Conservation (phyloP, 2,888 invertebrate species). For the Melikaiella ostensackeni region DNA sequence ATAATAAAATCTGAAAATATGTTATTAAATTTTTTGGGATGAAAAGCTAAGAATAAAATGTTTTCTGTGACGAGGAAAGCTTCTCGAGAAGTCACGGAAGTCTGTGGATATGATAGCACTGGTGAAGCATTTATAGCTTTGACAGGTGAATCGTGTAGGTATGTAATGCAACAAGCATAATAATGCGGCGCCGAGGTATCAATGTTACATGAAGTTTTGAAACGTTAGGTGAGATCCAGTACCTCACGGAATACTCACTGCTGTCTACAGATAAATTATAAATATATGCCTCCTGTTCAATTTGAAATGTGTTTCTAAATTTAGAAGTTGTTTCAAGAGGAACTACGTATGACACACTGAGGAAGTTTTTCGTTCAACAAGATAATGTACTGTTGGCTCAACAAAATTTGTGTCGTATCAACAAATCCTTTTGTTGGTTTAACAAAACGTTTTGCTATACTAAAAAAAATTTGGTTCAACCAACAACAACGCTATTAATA, state of each 20-base stretch:
- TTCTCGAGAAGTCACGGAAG: not conserved
- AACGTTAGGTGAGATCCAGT: conserved; percentile 42
- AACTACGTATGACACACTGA: no score
- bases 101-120: conserved; percentile 43
- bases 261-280: not conserved
- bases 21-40: no score
- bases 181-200: conserved; percentile 40
- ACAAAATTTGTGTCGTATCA: no score
- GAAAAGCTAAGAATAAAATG: no score
- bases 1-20: no score
- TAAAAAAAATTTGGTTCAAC: no score
- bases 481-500: no score
- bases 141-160: conserved; percentile 45
- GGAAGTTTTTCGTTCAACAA: no score
- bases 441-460: no score
- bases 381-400: no score
- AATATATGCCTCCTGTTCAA: not conserved
- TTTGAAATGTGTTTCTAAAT: not conserved
- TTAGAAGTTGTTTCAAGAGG: not conserved
- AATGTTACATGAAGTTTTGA: conserved; percentile 50
- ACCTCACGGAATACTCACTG: not conserved
- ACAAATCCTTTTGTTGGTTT: no score
- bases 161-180: conserved; percentile 50
- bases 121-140: conserved; percentile 42
- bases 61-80: not conserved